phyloP scores from a whole-genome alignment of 1,140 invertebrate species.

The Pogonomyrmex californicus region DNA sequence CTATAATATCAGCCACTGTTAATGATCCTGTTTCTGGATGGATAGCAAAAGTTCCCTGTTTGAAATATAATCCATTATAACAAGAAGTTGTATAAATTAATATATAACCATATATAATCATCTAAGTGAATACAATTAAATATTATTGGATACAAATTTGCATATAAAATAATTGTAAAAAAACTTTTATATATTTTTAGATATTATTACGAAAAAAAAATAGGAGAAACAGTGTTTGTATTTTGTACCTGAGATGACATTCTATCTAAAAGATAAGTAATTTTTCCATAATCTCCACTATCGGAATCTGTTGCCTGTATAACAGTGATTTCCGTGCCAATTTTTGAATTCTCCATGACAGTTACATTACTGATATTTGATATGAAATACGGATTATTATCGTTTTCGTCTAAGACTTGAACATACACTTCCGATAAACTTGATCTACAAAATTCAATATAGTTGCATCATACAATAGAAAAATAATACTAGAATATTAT shows the following conservation, averaged over 20 bases:
- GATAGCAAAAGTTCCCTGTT: constrained; percentile 93
- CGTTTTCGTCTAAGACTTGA: constrained; percentile 95
- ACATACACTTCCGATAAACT: constrained; percentile 83
- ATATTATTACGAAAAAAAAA: background rate
- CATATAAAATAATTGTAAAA: background rate
- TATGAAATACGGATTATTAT: constrained; percentile 96
- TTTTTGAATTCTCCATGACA: constrained; percentile 92
- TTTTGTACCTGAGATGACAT: constrained; percentile 91
- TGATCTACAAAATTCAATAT: constrained; percentile 75
- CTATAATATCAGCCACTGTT: constrained; percentile 93
- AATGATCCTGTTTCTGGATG: constrained; percentile 94
- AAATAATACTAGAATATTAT: constrained; percentile 5
- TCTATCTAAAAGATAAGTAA: constrained; percentile 95
- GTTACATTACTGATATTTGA: constrained; percentile 91
- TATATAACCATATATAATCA: background rate
- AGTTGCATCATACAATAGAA: constrained; percentile 68
- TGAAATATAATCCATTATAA: constrained; percentile 27
- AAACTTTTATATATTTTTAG: background rate
- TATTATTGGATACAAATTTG: background rate
- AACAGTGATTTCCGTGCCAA: constrained; percentile 91
- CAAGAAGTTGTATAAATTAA: constrained; percentile 89
- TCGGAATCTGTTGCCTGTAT: constrained; percentile 95
- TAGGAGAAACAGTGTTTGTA: background rate
- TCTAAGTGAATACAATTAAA: background rate
- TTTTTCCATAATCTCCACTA: constrained; percentile 95